Evolutionary conservation across 2,888 invertebrate genomes (phyloP).

Genomic region (Axea sp.): DNA sequence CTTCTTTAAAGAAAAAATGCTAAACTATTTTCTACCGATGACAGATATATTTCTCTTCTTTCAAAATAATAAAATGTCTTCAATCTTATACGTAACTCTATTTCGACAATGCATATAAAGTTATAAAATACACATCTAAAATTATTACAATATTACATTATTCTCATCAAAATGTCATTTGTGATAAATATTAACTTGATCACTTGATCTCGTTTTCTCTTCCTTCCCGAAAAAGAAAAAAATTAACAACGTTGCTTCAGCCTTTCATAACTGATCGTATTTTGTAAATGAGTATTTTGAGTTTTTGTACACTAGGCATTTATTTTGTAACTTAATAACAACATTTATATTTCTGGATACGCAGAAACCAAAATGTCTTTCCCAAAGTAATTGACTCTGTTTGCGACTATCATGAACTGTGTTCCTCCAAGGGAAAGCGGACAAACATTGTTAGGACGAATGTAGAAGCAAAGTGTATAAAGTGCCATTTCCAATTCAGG

Average conservation of each 20-base stretch:
- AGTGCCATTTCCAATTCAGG: conserved; percentile 95
- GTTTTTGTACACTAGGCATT: conserved; percentile 29
- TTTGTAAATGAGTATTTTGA: conserved; percentile 46
- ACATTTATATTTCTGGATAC: conserved; percentile 87
- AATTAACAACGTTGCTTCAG: neutral
- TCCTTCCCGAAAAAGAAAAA: too few species aligned
- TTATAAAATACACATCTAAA: conserved; percentile 51
- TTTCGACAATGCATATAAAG: conserved; percentile 46
- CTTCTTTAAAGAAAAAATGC: conserved; percentile 12
- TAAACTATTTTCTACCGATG: neutral
- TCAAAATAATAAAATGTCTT: neutral
- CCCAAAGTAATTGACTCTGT: conserved; percentile 87
- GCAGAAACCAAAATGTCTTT: conserved; percentile 90
- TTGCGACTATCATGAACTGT: conserved; percentile 86
- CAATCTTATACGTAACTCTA: conserved; percentile 25
- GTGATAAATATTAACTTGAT: too few species aligned
- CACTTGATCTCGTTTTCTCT: too few species aligned
- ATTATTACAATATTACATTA: conserved; percentile 12
- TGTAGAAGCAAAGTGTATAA: conserved; percentile 92
- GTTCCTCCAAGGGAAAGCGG: conserved; percentile 86
- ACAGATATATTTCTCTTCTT: neutral
- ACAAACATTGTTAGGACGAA: conserved; percentile 88
- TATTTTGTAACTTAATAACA: too few species aligned
- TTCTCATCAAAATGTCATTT: too few species aligned
- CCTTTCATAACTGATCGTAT: conserved; percentile 25